A percentile compares a stretch with the other conserved stretches of the same genome.
These are phyloP conservation scores for Phrynocephalus forsythii DNA, from an alignment of 2,797 vertebrate species.

Conservation along the genomic window DNA sequence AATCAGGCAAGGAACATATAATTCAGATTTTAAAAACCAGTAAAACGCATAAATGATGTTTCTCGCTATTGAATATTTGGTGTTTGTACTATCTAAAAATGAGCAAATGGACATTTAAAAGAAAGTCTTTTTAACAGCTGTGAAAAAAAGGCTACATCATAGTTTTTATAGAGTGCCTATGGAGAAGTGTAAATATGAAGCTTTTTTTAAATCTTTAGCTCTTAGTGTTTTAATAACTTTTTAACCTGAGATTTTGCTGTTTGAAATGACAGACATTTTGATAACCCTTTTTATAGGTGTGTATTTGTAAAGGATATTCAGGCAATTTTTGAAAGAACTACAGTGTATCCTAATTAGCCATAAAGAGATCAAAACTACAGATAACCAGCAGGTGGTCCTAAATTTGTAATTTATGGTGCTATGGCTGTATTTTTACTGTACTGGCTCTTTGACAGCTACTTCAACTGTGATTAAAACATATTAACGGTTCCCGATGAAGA, in stretches of 20 bases:
- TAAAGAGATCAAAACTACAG: constrained; percentile 72
- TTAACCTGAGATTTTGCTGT: constrained; percentile 74
- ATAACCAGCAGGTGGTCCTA: constrained; percentile 76
- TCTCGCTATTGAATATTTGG: constrained; percentile 68
- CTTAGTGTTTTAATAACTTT: constrained; percentile 81
- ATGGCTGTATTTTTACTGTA: constrained; percentile 78
- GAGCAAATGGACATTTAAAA: constrained; percentile 46
- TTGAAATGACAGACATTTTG: constrained; percentile 75
- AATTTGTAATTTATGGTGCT: constrained; percentile 82
- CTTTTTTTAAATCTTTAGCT: constrained; percentile 69
- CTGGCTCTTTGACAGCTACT: constrained; percentile 70
- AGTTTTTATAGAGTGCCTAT: constrained; percentile 76
- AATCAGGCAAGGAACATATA: constrained; percentile 61
- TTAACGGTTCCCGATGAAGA: constrained; percentile 65
- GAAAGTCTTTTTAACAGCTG: constrained; percentile 57
- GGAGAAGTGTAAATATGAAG: constrained; percentile 73
- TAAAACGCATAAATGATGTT: constrained; percentile 69
- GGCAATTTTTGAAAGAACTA: constrained; percentile 78
- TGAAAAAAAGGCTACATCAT: constrained; percentile 65
- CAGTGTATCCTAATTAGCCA: constrained; percentile 77
- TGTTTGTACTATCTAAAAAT: constrained; percentile 57
- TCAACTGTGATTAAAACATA: constrained; percentile 77
- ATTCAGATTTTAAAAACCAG: constrained; percentile 59
- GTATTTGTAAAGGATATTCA: constrained; percentile 83
- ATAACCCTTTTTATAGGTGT: constrained; percentile 80